Conservation (phyloP, 2,113 vertebrate genomes). For the Perognathus longimembris region DNA sequence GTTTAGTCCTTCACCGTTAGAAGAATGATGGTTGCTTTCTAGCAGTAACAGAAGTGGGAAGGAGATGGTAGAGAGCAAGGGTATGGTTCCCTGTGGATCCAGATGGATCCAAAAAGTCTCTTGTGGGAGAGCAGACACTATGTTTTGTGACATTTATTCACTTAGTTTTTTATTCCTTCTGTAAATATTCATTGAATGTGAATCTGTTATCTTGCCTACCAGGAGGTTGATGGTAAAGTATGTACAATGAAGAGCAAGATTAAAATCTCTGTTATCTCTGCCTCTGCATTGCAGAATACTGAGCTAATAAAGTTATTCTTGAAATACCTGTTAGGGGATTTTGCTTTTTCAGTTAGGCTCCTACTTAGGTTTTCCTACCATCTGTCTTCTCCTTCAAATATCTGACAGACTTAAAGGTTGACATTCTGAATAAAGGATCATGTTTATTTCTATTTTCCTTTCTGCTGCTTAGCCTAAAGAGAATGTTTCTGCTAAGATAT, state of each 20-base stretch:
- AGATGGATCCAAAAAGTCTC: neutral
- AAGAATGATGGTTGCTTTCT: neutral
- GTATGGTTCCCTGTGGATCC: neutral
- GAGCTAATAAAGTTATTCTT: neutral
- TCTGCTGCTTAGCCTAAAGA: neutral
- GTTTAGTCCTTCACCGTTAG: neutral
- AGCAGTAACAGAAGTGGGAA: neutral
- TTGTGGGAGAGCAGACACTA: neutral
- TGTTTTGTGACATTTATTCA: slow-evolving; percentile 7
- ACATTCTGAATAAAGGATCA: neutral
- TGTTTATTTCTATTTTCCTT: neutral
- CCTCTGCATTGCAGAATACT: neutral
- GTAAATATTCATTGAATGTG: neutral
- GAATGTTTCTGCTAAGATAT: slow-evolving; percentile 7
- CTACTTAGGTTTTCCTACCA: neutral
- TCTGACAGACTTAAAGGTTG: neutral
- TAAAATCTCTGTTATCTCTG: neutral
- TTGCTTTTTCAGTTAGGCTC: neutral
- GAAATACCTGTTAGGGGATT: neutral
- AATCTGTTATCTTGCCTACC: neutral
- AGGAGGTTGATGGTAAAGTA: neutral
- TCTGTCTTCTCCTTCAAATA: neutral
- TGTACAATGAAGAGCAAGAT: neutral
- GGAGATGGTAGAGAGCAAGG: neutral
- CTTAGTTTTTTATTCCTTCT: slow-evolving; percentile 11